Conservation (phyloP, 2,888 invertebrate species). For the Drosophila paranaensis region DNA sequence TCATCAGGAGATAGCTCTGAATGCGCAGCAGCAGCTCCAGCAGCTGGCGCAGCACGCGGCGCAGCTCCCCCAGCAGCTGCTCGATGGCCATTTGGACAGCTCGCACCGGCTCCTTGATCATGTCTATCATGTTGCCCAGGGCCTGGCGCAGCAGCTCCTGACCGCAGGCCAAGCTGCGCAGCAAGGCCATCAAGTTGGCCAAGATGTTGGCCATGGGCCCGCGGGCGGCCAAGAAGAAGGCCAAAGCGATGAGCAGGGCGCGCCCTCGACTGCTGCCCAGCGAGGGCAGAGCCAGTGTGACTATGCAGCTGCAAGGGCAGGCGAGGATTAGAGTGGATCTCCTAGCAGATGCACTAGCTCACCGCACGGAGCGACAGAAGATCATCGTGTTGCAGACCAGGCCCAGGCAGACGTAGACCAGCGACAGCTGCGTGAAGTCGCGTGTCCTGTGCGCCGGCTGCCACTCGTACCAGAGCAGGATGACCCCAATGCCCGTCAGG, state of each 20-base stretch:
- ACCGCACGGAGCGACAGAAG: conserved; percentile 73
- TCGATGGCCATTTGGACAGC: conserved; percentile 88
- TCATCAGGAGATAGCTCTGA: conserved; percentile 87
- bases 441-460: conserved; percentile 20
- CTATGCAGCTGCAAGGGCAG: conserved; percentile 86
- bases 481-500: conserved; percentile 58
- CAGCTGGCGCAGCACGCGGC: conserved; percentile 87
- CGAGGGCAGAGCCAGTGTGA: conserved; percentile 90
- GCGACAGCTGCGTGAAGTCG: conserved; percentile 42
- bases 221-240: conserved; percentile 89
- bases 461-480: conserved; percentile 64
- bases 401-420: conserved; percentile 20
- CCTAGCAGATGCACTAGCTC: background rate
- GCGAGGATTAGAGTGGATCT: background rate
- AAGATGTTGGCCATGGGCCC: conserved; percentile 92
- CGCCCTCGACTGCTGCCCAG: conserved; percentile 91
- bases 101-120: conserved; percentile 89
- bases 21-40: conserved; percentile 87
- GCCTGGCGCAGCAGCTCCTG: conserved; percentile 90
- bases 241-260: conserved; percentile 91
- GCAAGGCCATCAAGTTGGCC: conserved; percentile 89
- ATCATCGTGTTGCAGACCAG: conserved; percentile 53
- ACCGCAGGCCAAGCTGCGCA: conserved; percentile 90
- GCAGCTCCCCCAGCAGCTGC: conserved; percentile 87
- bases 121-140: conserved; percentile 88